These are phyloP conservation scores for Martes martes DNA, from an alignment of 2,113 vertebrate species.

Conservation along the genomic window DNA sequence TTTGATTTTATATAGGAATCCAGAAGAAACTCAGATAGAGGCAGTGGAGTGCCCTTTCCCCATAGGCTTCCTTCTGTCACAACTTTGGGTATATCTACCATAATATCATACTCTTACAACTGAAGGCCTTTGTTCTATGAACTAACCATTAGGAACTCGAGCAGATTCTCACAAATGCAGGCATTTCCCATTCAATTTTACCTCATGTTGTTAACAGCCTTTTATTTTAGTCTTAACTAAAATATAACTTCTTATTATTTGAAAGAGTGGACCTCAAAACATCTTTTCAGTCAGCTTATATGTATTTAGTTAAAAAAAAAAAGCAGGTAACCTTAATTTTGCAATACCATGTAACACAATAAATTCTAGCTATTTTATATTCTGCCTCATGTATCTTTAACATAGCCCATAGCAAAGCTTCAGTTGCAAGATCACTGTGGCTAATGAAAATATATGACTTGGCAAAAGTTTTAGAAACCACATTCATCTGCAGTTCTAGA, in stretches of 20 bases:
- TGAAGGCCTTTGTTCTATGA: not conserved
- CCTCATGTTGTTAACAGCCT: not conserved
- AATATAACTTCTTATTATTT: constrained; percentile 20
- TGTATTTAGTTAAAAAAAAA: not conserved
- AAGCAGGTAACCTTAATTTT: not conserved
- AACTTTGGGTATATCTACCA: not conserved
- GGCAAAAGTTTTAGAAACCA: constrained; percentile 42
- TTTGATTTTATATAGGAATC: constrained; percentile 1
- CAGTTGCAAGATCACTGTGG: not conserved
- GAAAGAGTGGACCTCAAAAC: constrained; percentile 2
- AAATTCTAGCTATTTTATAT: constrained; percentile 46
- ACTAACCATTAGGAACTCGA: not conserved
- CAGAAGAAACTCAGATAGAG: not conserved
- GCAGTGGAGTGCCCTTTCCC: not conserved
- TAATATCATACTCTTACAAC: not conserved
- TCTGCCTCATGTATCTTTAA: constrained; percentile 64
- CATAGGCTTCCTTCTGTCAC: not conserved
- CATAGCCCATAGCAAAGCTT: constrained; percentile 49
- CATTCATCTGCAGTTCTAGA: not conserved
- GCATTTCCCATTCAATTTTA: not conserved
- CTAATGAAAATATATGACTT: constrained; percentile 34
- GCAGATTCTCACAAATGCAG: not conserved
- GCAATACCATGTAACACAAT: constrained; percentile 5
- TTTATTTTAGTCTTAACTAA: constrained; percentile 18
- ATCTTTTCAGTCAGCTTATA: not conserved